Percentiles rank a stretch among this genome's conserved stretches.
Conservation (phyloP, 1,140 invertebrate genomes). For the Drosophila mojavensis region DNA sequence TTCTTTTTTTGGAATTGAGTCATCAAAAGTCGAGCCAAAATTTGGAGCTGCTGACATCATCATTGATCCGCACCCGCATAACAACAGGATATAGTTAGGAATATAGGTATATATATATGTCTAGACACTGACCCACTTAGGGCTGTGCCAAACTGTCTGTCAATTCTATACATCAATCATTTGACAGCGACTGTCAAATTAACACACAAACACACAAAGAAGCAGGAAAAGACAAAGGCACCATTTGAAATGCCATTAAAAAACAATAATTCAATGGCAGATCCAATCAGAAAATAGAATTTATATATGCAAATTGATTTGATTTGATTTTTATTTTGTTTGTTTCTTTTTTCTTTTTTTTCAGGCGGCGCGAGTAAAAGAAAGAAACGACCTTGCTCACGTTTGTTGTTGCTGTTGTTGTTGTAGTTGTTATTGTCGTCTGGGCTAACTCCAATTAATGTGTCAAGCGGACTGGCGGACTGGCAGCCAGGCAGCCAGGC, state of each 20-base stretch:
- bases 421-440: slow-evolving; percentile 27
- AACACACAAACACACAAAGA: slow-evolving; percentile 33
- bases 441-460: slow-evolving; percentile 61
- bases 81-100: slow-evolving; percentile 44
- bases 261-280: slow-evolving; percentile 69
- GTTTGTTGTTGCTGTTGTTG: slow-evolving; percentile 10
- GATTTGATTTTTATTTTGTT: slow-evolving; percentile 27
- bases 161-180: slow-evolving; percentile 69
- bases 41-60: slow-evolving; percentile 4
- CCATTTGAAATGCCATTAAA: slow-evolving; percentile 69
- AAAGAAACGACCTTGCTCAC: slow-evolving; percentile 48
- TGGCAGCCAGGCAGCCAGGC: background rate
- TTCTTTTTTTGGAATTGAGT: too few species aligned
- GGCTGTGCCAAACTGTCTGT: slow-evolving; percentile 2
- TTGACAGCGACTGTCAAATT: slow-evolving; percentile 51
- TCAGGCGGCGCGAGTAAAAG: slow-evolving; percentile 19
- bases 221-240: slow-evolving; percentile 38
- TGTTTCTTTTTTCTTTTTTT: slow-evolving; percentile 32
- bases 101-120: background rate
- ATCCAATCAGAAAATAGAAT: slow-evolving; percentile 68
- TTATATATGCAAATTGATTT: slow-evolving; percentile 62
- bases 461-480: slow-evolving; percentile 54
- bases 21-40: too few species aligned
- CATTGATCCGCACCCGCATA: slow-evolving; percentile 7
- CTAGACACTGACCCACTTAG: slow-evolving; percentile 57